A percentile compares a stretch with the other conserved stretches of the same genome.
Conservation (phyloP, 2,797 vertebrate species). For the Taeniopygia guttata region DNA sequence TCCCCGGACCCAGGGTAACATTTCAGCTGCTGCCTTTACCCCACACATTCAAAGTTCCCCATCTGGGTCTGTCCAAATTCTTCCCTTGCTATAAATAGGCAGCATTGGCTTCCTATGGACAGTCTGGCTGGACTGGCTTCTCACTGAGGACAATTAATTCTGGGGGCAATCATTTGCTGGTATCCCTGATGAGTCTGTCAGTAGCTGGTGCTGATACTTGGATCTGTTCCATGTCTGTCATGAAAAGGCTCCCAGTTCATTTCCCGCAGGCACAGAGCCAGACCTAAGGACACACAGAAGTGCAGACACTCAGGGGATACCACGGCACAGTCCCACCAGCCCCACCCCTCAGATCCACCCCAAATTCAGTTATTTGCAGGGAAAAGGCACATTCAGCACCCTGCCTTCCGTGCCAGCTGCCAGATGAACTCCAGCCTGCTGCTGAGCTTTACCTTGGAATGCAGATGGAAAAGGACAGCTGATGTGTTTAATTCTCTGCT, state of each 20-base stretch:
- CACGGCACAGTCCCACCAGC: background rate
- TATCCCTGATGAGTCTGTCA: background rate
- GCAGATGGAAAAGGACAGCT: background rate
- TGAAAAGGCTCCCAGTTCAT: background rate
- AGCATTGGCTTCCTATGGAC: background rate
- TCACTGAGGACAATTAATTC: background rate
- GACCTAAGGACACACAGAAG: background rate
- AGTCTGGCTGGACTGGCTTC: background rate
- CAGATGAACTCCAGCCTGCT: background rate
- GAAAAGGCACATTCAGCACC: background rate
- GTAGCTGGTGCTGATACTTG: background rate
- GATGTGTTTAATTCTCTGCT: background rate
- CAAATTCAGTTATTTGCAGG: background rate
- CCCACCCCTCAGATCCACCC: background rate
- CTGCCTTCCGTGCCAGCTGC: background rate
- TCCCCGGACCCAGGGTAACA: background rate
- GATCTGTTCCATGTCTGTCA: background rate
- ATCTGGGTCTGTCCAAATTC: background rate
- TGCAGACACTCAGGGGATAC: fast-evolving
- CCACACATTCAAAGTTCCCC: background rate
- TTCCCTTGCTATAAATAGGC: background rate
- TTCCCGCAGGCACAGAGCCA: background rate
- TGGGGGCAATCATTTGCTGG: background rate
- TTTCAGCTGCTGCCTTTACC: background rate
- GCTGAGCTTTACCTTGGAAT: background rate